Conservation (phyloP, 2,797 vertebrate genomes). For the Epinephelus coioides region DNA sequence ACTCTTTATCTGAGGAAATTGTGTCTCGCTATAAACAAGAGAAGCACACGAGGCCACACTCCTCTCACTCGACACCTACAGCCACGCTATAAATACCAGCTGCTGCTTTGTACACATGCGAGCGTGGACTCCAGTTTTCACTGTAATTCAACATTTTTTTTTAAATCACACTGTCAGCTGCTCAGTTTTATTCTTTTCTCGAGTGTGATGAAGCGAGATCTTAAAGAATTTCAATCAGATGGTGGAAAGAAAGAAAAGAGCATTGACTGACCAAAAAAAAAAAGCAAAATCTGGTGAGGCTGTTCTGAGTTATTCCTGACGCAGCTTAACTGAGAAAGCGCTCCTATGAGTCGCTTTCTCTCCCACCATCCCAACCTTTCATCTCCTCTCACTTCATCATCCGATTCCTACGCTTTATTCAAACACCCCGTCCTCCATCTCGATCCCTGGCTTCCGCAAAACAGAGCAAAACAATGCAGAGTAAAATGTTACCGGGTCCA, state of each 20-base stretch:
- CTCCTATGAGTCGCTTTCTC: constrained; percentile 62
- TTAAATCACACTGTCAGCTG: constrained; percentile 46
- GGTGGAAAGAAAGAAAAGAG: constrained; percentile 50
- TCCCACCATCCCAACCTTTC: constrained; percentile 78
- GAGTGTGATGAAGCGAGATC: constrained; percentile 39
- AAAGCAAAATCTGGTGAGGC: constrained; percentile 46
- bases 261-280: constrained; percentile 32
- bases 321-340: constrained; percentile 55
- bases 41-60: constrained; percentile 68
- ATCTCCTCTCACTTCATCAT: constrained; percentile 67
- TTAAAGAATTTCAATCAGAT: constrained; percentile 59
- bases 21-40: constrained; percentile 66
- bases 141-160: constrained; percentile 52
- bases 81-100: constrained; percentile 77
- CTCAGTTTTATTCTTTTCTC: constrained; percentile 30
- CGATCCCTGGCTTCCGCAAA: constrained; percentile 26
- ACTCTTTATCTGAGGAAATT: constrained; percentile 69
- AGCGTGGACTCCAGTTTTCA: constrained; percentile 24
- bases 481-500: constrained; percentile 47
- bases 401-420: constrained; percentile 77
- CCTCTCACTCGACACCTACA: constrained; percentile 78
- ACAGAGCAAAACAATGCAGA: constrained; percentile 48
- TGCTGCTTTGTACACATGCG: constrained; percentile 47
- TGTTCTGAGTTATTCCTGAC: constrained; percentile 71
- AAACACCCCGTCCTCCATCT: constrained; percentile 57